phyloP scores from a whole-genome alignment of 2,113 vertebrate species.

The Collichthys lucidus region DNA sequence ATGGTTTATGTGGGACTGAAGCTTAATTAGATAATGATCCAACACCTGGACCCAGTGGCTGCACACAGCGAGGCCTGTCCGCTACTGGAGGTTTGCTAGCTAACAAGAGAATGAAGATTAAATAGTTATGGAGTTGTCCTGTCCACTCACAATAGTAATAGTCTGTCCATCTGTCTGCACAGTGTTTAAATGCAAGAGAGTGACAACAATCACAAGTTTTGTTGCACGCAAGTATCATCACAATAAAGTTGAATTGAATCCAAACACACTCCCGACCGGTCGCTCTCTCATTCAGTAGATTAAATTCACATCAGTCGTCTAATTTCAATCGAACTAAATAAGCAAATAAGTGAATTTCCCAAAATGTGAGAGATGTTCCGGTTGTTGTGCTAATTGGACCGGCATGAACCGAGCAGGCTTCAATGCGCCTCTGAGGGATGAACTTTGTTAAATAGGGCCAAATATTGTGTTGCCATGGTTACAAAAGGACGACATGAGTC shows the following conservation, averaged over 20 bases:
- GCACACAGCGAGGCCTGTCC: not conserved
- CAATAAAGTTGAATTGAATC: not conserved
- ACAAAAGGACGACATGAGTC: not conserved
- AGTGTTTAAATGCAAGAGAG: no score
- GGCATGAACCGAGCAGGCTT: not conserved
- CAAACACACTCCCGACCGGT: not conserved
- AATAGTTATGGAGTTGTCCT: no score
- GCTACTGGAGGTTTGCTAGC: no score
- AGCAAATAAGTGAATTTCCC: not conserved
- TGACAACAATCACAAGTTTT: no score
- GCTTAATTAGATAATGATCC: not conserved
- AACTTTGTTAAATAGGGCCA: conserved; percentile 8
- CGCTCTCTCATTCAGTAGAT: not conserved
- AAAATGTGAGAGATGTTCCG: not conserved
- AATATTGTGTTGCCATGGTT: conserved; percentile 15
- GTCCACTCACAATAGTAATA: no score
- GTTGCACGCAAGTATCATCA: not conserved
- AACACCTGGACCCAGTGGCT: not conserved
- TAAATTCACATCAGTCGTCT: not conserved
- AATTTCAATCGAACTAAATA: not conserved
- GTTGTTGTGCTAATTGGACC: not conserved
- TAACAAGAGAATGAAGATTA: no score
- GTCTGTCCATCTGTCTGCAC: no score
- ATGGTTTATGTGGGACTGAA: no score
- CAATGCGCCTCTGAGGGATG: not conserved